Evolutionary conservation across 2,797 vertebrate species (phyloP).

Genomic region (Gobio occitaniae): DNA sequence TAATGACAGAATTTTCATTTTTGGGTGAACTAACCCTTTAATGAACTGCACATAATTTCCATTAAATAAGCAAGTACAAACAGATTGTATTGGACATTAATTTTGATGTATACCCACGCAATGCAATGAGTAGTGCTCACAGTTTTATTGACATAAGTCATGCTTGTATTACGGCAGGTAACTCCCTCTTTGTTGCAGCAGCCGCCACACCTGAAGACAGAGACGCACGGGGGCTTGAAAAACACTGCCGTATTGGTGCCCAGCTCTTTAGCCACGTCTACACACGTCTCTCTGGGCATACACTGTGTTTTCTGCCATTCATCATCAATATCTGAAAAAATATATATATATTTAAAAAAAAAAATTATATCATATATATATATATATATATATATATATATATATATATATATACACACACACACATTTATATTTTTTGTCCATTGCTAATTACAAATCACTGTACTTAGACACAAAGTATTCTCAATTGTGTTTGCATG

Average conservation of each 20-base stretch:
- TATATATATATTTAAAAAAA: no score
- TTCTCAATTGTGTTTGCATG: neutral
- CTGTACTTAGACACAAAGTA: neutral
- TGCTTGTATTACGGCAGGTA: conserved; percentile 89
- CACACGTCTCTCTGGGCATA: conserved; percentile 91
- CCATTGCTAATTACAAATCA: neutral
- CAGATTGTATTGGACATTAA: neutral
- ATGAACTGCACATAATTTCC: neutral
- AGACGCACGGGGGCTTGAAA: conserved; percentile 97
- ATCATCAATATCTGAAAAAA: conserved; percentile 88
- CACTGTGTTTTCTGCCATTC: conserved; percentile 98
- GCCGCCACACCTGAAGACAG: conserved; percentile 87
- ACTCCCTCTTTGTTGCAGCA: conserved; percentile 95
- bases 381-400: no score
- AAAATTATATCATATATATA: no score
- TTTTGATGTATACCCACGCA: conserved; percentile 27
- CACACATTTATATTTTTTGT: neutral
- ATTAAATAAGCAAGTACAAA: neutral
- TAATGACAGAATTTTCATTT: no score
- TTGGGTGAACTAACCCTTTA: no score
- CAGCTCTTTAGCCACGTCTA: conserved; percentile 93
- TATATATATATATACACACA: no score
- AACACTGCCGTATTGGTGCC: conserved; percentile 88
- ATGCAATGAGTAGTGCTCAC: conserved; percentile 74
- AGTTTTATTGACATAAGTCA: conserved; percentile 91